A percentile compares a stretch with the other conserved stretches of the same genome.
These are phyloP conservation scores for Sarcophaga subvicina DNA, from an alignment of 2,888 invertebrate genomes.

Conservation along the genomic window DNA sequence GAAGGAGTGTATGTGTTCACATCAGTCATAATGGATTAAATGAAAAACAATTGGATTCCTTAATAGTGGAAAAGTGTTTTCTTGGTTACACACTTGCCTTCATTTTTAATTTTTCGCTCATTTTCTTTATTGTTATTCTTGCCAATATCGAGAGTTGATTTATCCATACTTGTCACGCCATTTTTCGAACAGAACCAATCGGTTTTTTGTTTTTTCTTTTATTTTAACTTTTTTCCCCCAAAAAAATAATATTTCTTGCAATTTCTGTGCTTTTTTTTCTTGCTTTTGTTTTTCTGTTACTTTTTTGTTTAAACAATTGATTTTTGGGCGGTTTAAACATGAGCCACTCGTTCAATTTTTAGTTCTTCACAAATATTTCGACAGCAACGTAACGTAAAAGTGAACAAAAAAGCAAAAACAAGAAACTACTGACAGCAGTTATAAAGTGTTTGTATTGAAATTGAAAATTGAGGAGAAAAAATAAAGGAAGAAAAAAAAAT, in stretches of 20 bases:
- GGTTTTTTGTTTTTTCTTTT: conserved; percentile 3
- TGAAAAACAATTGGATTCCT: too few species aligned
- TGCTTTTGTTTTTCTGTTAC: not conserved
- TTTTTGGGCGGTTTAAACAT: conserved; percentile 22
- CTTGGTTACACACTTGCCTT: not conserved
- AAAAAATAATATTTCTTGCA: conserved; percentile 18
- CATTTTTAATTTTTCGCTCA: not conserved
- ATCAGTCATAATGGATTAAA: too few species aligned
- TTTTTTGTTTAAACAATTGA: conserved; percentile 18
- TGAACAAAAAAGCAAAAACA: not conserved
- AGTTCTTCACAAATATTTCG: conserved; percentile 26
- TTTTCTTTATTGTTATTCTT: not conserved
- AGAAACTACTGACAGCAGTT: not conserved
- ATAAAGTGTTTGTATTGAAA: conserved; percentile 17
- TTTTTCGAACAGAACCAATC: conserved; percentile 9
- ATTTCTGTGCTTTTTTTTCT: not conserved
- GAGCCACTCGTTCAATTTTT: conserved; percentile 1
- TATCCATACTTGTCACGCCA: conserved; percentile 50
- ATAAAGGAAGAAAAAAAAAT: too few species aligned
- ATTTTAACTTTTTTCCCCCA: not conserved
- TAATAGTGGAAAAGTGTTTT: conserved; percentile 1
- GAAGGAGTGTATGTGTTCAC: too few species aligned
- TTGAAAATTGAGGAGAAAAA: not conserved
- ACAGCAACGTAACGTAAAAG: not conserved
- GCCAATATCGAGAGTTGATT: conserved; percentile 23